Percentiles rank a stretch among this genome's conserved stretches.
These are phyloP conservation scores for Calycopis cecrops DNA, from an alignment of 1,140 invertebrate species.

Conservation along the genomic window DNA sequence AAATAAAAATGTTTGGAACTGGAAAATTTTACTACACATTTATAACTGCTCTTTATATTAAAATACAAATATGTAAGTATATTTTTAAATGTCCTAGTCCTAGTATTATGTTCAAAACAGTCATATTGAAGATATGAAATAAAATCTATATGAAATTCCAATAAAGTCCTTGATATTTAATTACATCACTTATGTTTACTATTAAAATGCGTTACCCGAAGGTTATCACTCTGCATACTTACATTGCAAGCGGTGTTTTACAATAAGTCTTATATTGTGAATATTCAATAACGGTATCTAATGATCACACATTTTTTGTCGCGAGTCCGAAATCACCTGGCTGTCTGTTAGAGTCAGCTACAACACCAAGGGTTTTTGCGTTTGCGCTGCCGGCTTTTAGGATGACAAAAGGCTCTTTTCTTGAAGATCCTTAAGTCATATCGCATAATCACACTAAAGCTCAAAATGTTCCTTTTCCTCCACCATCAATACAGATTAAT, in stretches of 20 bases:
- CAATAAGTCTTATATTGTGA: neutral
- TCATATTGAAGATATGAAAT: slow-evolving; percentile 4
- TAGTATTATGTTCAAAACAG: neutral
- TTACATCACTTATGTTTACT: slow-evolving; percentile 27
- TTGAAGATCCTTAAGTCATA: no score
- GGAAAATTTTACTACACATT: slow-evolving; percentile 35
- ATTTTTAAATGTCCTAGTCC: slow-evolving; percentile 10
- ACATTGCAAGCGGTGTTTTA: neutral
- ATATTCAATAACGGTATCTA: no score
- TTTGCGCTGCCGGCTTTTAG: no score
- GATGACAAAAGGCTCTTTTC: no score
- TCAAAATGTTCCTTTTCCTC: no score
- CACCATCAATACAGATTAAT: no score
- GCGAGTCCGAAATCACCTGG: no score
- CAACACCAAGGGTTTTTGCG: no score
- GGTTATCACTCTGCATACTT: slow-evolving; percentile 15
- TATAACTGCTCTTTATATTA: slow-evolving; percentile 36
- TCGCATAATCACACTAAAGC: no score
- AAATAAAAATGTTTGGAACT: slow-evolving; percentile 62
- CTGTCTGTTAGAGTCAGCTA: no score
- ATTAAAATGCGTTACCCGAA: slow-evolving; percentile 25
- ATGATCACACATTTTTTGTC: no score
- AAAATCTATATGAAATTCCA: slow-evolving; percentile 20
- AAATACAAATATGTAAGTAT: slow-evolving; percentile 50
- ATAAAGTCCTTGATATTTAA: slow-evolving; percentile 37